Evolutionary conservation across 1,140 invertebrate species (phyloP).

Genomic region (Sitophilus oryzae): DNA sequence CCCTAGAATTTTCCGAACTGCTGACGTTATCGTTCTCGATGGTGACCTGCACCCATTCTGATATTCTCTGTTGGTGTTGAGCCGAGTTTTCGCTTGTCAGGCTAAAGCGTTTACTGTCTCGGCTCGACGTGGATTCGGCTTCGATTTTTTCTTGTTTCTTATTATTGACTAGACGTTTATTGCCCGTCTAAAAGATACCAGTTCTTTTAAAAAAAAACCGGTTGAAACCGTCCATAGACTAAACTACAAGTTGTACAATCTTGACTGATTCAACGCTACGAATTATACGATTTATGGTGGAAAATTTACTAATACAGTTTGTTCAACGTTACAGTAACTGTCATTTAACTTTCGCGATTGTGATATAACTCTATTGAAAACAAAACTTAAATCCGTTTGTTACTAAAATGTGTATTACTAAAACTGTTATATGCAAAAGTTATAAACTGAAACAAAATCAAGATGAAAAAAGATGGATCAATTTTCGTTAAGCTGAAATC

Average conservation of each 20-base stretch:
- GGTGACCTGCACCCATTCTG: conserved; percentile 38
- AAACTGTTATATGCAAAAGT: no score
- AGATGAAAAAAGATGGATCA: no score
- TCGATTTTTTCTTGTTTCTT: conserved; percentile 7
- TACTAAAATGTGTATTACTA: no score
- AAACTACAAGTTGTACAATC: not conserved
- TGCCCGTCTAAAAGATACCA: conserved; percentile 3
- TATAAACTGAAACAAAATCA: no score
- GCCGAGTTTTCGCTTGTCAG: conserved; percentile 30
- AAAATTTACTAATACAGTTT: no score
- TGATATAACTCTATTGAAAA: no score
- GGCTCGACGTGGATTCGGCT: conserved; percentile 27
- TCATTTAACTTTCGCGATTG: no score
- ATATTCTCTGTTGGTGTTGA: conserved; percentile 36
- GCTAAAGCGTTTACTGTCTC: conserved; percentile 26
- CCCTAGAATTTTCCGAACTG: conserved; percentile 32
- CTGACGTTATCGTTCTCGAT: conserved; percentile 27
- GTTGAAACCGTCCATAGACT: not conserved
- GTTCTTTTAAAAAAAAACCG: not conserved
- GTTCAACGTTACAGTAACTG: no score
- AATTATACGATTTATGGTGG: no score
- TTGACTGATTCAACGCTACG: not conserved
- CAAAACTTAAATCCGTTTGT: no score
- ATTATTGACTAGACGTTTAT: not conserved
- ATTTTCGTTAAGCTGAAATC: no score